Evolutionary conservation across 1,140 invertebrate species (phyloP), one percentile per base, ranked within the genome.

Genomic region (Zaprionus inermis): DNA sequence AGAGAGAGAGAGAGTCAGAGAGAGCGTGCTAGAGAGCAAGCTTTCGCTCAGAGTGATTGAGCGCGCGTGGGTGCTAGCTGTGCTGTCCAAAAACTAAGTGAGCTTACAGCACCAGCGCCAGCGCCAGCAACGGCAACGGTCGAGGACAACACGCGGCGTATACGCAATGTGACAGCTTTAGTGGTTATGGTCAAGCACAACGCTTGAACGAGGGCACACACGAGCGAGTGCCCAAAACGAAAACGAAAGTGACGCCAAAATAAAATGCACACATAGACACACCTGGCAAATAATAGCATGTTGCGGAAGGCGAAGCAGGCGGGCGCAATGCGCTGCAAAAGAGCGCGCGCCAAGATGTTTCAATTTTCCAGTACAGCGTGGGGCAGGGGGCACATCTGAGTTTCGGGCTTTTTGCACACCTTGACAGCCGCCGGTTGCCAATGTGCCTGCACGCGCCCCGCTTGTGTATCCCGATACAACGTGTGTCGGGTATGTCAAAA

Each of bases 91-190:
- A 78, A 72, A 58, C 64, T 28, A 28, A 28, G 3, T 28, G 24
- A 28, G 24, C 24, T 28, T 28, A 28, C 24, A 28, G 24, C 24
- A 28, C 24, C 24, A 28, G 24, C 24, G 5, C 2, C 24, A 28
- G 24, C 24, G 5, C 2, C 22, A 24, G 41, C 74, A 58, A 56
- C 18, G 22, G 57, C 55, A 52, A 16, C 20, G 76, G 60, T 75
- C 84, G 83, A 89, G 83, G 84, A 84, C 83, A 78, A 79, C 80
- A 88, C 84, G 80, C 84, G 83, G 84, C 80, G 77, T 89, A 84
- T 88, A 88, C 80, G 85, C 84, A 88, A 89, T 88, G 84, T 88
- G 84, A 88, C 84, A 88, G 69, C 72, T 88, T 89, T 88, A 88
- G 78, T 88, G 84, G 84, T 88, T 88, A 88, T 88, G 84, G 84